Base-by-base conservation (phyloP, 2,113 vertebrate species). In the Grammomys surdaster region DNA sequence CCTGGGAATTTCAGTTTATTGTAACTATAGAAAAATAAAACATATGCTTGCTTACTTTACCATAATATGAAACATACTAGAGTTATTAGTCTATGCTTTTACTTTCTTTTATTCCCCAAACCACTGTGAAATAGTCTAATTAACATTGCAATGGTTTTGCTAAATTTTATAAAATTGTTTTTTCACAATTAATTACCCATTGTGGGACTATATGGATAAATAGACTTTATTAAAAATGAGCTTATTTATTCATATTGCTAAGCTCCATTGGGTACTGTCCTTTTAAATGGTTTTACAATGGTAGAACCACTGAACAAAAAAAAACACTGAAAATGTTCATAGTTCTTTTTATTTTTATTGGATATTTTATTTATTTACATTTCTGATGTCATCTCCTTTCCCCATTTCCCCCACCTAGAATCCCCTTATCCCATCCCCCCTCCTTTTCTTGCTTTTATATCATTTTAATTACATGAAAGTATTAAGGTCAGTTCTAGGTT, bases 211-310 rank as follows among this genome's bases (percentile, higher is more conserved):
- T 82, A 96, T 93, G 70, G 36, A 77, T 24, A 36, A 40, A 3
- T 58, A 86, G 24, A 63, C n/a, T 75, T 60, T 87, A 89, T 86
- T 91, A 75, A 88, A 69, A 95, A 92, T 4, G n/a, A 65, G 69
- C 43, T n/a, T 65, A 43, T 88, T 80, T 26, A 60, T 89, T 92
- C 5, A 54, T 46, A 86, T 40, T 96, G 33, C 24, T 73, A 94
- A 94, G 22, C n/a, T 56, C n/a, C 26, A 60, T 56, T 87, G 81
- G 13, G 14, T 46, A 26, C 43, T 93, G 2, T 28, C 69, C 43
- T 90, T 5, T 88, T 22, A 48, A 93, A 46, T 36, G 56, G 13
- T 56, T 88, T 84, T 67, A 56, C 31, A 33, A 77, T 93, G 28
- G 31, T 36, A 88, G 8, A 72, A 72, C 65, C 60, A n/a, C 46